Conservation (phyloP, 2,797 vertebrate species). For the Aulostomus chinensis region DNA sequence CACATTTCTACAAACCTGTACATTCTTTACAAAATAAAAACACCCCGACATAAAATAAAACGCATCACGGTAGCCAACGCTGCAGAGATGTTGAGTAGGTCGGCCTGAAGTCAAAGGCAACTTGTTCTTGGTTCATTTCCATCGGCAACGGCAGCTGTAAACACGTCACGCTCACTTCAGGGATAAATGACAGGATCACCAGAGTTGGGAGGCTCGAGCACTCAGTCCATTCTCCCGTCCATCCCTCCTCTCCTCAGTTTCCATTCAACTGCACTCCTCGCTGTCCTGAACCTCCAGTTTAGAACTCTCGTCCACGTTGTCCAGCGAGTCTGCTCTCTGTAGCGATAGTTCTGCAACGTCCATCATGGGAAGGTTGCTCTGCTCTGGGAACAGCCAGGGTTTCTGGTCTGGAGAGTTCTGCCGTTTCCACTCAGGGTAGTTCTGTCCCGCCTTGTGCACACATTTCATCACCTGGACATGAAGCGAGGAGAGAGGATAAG, state of each 20-base stretch:
- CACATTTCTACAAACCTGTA: slow-evolving; percentile 9
- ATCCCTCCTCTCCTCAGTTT: neutral
- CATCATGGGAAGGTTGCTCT: slow-evolving; percentile 77
- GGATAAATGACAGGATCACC: neutral
- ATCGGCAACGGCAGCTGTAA: slow-evolving; percentile 39
- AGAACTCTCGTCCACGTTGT: slow-evolving; percentile 79
- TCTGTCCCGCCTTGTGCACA: slow-evolving; percentile 78
- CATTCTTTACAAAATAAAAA: slow-evolving; percentile 7
- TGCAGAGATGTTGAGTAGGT: slow-evolving; percentile 20
- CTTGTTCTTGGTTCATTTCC: slow-evolving; percentile 43
- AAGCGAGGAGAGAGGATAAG: neutral
- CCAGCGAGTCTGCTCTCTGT: slow-evolving; percentile 80
- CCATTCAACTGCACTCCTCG: slow-evolving; percentile 72
- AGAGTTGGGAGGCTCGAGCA: slow-evolving; percentile 19
- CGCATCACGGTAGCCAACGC: no score
- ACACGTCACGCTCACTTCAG: neutral
- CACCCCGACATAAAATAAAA: no score
- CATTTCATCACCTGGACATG: slow-evolving; percentile 81
- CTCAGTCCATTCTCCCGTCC: slow-evolving; percentile 7
- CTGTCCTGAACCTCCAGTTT: slow-evolving; percentile 54
- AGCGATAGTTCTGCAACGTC: slow-evolving; percentile 71
- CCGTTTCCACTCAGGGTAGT: slow-evolving; percentile 80
- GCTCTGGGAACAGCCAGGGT: slow-evolving; percentile 82
- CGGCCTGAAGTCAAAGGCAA: no score
- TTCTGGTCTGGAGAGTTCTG: slow-evolving; percentile 72